These are phyloP conservation scores for Anthopleura sola DNA, from an alignment of 64 coral and sea anemone genomes.

Conservation along the genomic window DNA sequence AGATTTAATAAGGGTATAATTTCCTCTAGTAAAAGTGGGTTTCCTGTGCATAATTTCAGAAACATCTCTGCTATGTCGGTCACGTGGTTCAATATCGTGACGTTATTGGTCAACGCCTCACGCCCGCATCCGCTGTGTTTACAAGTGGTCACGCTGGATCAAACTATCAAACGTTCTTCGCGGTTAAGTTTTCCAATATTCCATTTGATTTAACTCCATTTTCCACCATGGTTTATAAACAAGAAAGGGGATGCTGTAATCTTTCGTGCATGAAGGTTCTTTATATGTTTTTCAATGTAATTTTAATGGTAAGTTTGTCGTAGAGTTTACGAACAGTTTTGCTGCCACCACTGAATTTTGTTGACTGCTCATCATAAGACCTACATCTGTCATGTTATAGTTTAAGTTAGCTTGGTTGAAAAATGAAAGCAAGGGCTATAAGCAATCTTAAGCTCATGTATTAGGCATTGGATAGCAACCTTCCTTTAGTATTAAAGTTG, in stretches of 20 bases:
- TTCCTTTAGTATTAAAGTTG: too few species aligned
- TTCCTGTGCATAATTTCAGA: neutral
- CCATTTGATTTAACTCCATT: neutral
- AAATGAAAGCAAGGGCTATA: too few species aligned
- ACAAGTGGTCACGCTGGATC: constrained; percentile 16
- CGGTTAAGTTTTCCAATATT: neutral
- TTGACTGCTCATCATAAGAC: too few species aligned
- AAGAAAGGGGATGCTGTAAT: constrained; percentile 50
- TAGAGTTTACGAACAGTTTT: neutral
- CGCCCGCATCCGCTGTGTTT: constrained; percentile 25
- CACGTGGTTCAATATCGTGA: constrained; percentile 22
- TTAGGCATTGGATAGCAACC: too few species aligned
- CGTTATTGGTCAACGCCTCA: constrained; percentile 18
- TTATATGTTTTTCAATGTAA: constrained; percentile 55
- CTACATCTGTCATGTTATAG: too few species aligned
- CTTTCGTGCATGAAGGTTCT: constrained; percentile 53
- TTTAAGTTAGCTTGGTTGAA: neutral
- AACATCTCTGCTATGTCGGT: constrained; percentile 14
- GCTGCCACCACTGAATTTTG: too few species aligned
- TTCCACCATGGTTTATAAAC: neutral
- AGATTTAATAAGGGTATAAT: too few species aligned
- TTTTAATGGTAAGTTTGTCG: constrained; percentile 46
- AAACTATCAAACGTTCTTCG: neutral
- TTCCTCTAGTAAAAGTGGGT: too few species aligned
- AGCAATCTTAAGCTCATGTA: too few species aligned